Percentiles rank a stretch among this genome's conserved stretches.
Evolutionary conservation across 2,797 vertebrate genomes (phyloP).

Genomic region (Pangasius macronema): DNA sequence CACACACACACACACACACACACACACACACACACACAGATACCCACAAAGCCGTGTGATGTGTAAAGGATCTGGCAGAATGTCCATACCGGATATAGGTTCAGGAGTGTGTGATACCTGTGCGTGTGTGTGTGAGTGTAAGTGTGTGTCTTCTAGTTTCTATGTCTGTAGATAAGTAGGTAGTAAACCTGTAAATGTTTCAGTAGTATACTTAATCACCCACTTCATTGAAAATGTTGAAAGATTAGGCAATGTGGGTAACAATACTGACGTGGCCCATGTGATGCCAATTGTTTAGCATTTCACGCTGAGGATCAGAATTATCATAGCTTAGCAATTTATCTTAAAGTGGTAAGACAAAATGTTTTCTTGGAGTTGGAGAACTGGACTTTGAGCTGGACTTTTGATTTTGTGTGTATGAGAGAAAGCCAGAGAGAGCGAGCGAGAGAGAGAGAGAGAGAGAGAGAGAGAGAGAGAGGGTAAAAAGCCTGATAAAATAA

Average conservation of each 20-base stretch:
- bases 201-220: background rate
- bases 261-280: background rate
- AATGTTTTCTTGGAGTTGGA: background rate
- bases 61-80: constrained; percentile 33
- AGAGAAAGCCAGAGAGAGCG: background rate
- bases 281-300: background rate
- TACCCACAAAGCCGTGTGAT: background rate
- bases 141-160: background rate
- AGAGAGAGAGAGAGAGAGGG: constrained; percentile 10
- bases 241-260: background rate
- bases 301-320: background rate
- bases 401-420: background rate
- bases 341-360: background rate
- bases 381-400: constrained; percentile 20
- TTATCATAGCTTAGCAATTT: background rate
- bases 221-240: background rate
- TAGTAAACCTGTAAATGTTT: background rate
- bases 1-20: background rate
- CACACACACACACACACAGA: background rate
- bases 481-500: background rate
- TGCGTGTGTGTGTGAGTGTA: constrained; percentile 34
- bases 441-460: background rate
- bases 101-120: constrained; percentile 40
- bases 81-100: constrained; percentile 24
- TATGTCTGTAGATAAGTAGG: constrained; percentile 1